These are phyloP conservation scores for Lepidurus packardi DNA, from an alignment of 1,140 invertebrate genomes.

Conservation along the genomic window DNA sequence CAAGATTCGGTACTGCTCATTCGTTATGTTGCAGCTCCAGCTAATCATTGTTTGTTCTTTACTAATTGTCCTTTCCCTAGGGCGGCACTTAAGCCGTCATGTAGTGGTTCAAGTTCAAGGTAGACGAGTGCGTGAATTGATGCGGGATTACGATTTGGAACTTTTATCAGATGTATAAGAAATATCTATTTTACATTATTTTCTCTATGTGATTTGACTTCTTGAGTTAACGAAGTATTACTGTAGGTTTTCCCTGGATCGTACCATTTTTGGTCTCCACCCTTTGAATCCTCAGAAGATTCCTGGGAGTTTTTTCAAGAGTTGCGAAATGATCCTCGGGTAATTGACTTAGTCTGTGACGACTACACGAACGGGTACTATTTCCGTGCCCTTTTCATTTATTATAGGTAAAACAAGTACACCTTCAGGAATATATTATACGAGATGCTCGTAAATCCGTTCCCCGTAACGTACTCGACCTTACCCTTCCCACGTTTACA, in stretches of 20 bases:
- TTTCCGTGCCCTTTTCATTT: background rate
- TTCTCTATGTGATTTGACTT: too few species aligned
- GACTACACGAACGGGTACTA: background rate
- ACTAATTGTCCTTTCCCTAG: background rate
- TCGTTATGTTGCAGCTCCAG: background rate
- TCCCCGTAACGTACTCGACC: background rate
- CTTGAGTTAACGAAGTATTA: background rate
- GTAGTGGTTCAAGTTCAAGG: background rate
- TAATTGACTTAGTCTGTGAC: conserved; percentile 5
- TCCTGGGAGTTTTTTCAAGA: background rate
- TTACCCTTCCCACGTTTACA: background rate
- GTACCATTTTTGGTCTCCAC: conserved; percentile 25
- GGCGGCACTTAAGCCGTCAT: background rate
- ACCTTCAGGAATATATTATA: background rate
- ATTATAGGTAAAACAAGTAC: background rate
- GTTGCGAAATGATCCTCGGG: conserved; percentile 27
- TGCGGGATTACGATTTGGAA: background rate
- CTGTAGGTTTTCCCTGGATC: conserved; percentile 30
- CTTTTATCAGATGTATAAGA: conserved; percentile 22
- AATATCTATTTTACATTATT: too few species aligned
- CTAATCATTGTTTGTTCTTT: background rate
- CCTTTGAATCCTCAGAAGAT: background rate
- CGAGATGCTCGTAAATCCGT: background rate
- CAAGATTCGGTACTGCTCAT: background rate
- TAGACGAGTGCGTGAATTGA: conserved; percentile 17